These are phyloP conservation scores for Anguilla megastoma DNA, from an alignment of 2,797 vertebrate genomes.

Conservation along the genomic window DNA sequence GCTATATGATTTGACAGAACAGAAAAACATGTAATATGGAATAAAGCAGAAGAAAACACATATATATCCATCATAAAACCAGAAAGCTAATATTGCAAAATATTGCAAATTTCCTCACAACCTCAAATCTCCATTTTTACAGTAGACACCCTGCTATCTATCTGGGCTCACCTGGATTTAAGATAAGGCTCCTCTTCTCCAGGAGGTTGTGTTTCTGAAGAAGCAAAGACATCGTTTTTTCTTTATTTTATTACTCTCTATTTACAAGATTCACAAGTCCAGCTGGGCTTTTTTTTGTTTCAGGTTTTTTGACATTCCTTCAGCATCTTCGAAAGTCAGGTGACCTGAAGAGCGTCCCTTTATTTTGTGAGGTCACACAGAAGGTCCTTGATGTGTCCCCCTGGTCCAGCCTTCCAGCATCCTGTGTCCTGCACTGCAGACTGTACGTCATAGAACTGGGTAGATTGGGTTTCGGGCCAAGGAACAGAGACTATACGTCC, in stretches of 20 bases:
- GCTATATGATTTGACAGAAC: neutral
- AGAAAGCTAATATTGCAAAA: slow-evolving; percentile 50
- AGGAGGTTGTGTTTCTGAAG: slow-evolving; percentile 44
- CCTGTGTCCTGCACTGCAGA: neutral
- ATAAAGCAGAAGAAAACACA: slow-evolving; percentile 35
- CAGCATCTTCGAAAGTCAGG: slow-evolving; percentile 18
- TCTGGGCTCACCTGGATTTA: slow-evolving; percentile 43
- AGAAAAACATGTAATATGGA: slow-evolving; percentile 36
- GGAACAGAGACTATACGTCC: neutral
- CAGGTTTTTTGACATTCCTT: slow-evolving; percentile 9
- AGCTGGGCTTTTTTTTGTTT: neutral
- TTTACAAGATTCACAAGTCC: slow-evolving; percentile 49
- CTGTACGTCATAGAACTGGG: neutral
- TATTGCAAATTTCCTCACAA: slow-evolving; percentile 27
- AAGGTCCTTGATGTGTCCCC: neutral
- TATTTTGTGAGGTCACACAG: neutral
- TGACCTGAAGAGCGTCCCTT: slow-evolving; percentile 14
- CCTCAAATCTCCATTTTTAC: slow-evolving; percentile 14
- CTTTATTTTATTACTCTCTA: slow-evolving; percentile 42
- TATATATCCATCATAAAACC: slow-evolving; percentile 42
- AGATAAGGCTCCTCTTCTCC: slow-evolving; percentile 50
- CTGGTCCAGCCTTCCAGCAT: neutral
- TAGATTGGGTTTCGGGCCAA: neutral
- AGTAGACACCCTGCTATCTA: slow-evolving; percentile 35
- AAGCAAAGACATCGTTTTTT: slow-evolving; percentile 47